Evolutionary conservation across 2,113 vertebrate species (phyloP).

Genomic region (Lontra canadensis): DNA sequence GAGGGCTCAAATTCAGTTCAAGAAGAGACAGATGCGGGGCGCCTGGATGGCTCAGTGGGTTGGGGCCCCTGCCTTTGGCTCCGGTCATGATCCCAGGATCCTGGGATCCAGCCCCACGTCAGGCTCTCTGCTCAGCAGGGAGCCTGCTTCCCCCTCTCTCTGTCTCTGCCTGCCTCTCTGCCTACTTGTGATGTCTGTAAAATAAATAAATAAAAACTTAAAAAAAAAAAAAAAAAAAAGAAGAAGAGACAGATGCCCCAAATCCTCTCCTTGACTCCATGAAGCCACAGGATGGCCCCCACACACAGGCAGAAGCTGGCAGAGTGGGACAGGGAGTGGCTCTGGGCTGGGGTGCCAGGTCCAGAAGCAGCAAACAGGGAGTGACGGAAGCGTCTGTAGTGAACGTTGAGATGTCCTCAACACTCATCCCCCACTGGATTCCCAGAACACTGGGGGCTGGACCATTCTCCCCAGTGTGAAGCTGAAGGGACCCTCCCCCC

Average conservation of each 20-base stretch:
- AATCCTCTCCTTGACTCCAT: background rate
- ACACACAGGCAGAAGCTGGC: background rate
- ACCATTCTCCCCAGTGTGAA: background rate
- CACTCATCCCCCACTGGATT: background rate
- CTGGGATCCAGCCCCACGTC: no score
- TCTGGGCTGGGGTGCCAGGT: background rate
- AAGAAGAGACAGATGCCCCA: background rate
- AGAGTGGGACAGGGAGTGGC: background rate
- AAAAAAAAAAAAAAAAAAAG: no score
- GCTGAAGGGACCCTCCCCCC: background rate
- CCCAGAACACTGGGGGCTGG: background rate
- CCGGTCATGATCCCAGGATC: no score
- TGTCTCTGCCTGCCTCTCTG: no score
- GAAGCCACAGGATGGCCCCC: background rate
- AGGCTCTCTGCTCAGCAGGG: no score
- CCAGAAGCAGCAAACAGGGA: background rate
- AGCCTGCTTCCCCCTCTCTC: no score
- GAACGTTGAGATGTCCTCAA: rapidly evolving
- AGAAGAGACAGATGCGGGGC: background rate
- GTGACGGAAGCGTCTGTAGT: background rate
- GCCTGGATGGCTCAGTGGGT: no score
- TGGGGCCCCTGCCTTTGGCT: no score
- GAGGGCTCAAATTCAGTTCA: background rate
- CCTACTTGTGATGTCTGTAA: no score
- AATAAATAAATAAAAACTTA: no score